Base-by-base conservation (phyloP, 2,888 invertebrate species). In the Hedychridium roseum region DNA sequence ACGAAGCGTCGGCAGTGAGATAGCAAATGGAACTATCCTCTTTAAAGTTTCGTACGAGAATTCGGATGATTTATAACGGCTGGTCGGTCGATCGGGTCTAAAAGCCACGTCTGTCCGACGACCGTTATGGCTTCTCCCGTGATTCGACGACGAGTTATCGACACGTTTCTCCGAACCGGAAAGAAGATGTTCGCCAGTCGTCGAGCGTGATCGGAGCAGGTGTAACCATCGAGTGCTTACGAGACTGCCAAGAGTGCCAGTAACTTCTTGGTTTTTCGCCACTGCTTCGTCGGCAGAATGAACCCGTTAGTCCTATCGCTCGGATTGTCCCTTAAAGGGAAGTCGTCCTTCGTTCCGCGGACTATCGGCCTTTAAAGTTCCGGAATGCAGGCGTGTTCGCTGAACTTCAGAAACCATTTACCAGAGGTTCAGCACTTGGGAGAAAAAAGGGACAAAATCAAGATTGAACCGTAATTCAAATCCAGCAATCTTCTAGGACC, bases 241-340 rank as follows among this genome's bases (percentile, higher is more conserved):
- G 40, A n/a, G n/a, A n/a, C n/a, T n/a, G n/a, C n/a, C 51, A 43
- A 52, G 35, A 39, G 48, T 35, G 5, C 5, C 31, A 11, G 23
- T 9, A 9, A 31, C 20, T 21, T 23, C 50, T 28, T 48, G 11
- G 40, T 36, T 40, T 54, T 59, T 55, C 55, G 60, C 42, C 38
- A 55, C 51, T 48, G 53, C 54, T 66, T 61, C 57, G 43, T 58
- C 44, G 57, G 59, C 40, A 49, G 62, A 63, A 56, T 54, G 62
- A 68, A 71, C 64, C 74, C 74, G 74, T 73, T 74, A 74, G 55
- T 58, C 65, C 66, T 66, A 69, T 72, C 55, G 63, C 63, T 52
- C 46, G 51, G 54, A 58, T 55, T 66, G 51, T 56, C 59, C 72
- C 67, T 66, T 69, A 68, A 60, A 70, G 57, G 64, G 69, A 69